Evolutionary conservation across 2,888 invertebrate species (phyloP).

Genomic region (Eupsilia transversa): DNA sequence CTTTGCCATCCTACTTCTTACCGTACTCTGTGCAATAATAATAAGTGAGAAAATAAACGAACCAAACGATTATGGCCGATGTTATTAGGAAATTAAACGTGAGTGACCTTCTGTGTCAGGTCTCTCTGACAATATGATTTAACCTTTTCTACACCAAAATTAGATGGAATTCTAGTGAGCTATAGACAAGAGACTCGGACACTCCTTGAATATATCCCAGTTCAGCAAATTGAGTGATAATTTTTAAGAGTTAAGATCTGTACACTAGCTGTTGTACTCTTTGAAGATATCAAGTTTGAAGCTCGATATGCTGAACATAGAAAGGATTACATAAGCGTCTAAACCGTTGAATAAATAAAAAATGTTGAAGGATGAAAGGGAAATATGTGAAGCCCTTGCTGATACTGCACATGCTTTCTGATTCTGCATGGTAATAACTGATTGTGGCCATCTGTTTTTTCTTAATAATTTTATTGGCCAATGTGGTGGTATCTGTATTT

Average conservation of each 20-base stretch:
- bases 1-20: conserved; percentile 72
- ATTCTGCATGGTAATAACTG: too few species aligned
- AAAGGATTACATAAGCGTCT: conserved; percentile 2
- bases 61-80: conserved; percentile 20
- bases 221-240: conserved; percentile 18
- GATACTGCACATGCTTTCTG: conserved; percentile 46
- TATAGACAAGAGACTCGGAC: conserved; percentile 9
- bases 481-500: too few species aligned
- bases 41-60: conserved; percentile 71
- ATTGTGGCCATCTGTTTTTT: too few species aligned
- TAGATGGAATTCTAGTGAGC: conserved; percentile 50
- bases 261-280: background rate
- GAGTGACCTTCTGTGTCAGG: background rate
- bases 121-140: conserved; percentile 5
- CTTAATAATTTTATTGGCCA: too few species aligned
- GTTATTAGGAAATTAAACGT: conserved; percentile 25
- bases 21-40: conserved; percentile 72
- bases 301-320: conserved; percentile 29
- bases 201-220: background rate
- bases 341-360: conserved; percentile 22
- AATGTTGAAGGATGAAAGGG: conserved; percentile 26
- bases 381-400: conserved; percentile 34
- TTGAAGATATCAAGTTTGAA: background rate
- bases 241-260: conserved; percentile 5
- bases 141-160: conserved; percentile 44